Conservation (phyloP, 2,888 invertebrate species). For the Plebejus melissa region DNA sequence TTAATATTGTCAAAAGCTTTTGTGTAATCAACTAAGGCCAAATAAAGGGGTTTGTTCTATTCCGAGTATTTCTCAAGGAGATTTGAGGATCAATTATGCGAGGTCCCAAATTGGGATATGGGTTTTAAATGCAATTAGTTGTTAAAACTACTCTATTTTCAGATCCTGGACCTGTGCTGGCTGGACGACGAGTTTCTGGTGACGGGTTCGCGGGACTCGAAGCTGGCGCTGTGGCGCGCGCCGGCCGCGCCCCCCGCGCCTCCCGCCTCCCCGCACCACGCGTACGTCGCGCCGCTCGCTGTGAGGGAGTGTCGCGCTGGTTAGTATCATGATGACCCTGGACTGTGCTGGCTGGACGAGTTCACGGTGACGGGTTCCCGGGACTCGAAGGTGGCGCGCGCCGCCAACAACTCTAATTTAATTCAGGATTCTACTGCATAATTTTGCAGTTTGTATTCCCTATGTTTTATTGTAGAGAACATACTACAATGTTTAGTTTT, state of each 20-base stretch:
- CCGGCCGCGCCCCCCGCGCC: slow-evolving; percentile 67
- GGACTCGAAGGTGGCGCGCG: slow-evolving; percentile 93
- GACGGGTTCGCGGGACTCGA: slow-evolving; percentile 94
- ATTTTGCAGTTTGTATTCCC: too few relatives aligned
- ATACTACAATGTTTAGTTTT: too few relatives aligned
- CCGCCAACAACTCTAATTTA: slow-evolving; percentile 60
- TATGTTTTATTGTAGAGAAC: too few relatives aligned
- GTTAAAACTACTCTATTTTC: slow-evolving; percentile 10
- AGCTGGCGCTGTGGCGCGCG: slow-evolving; percentile 93
- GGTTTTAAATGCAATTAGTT: too few relatives aligned
- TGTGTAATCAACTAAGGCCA: too few relatives aligned
- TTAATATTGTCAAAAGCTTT: too few relatives aligned
- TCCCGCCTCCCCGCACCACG: slow-evolving; percentile 49
- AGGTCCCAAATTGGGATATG: too few relatives aligned
- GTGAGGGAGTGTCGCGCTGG: slow-evolving; percentile 88
- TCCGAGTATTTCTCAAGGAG: background rate
- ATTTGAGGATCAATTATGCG: too few relatives aligned
- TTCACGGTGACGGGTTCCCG: slow-evolving; percentile 96
- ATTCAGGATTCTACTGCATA: too few relatives aligned
- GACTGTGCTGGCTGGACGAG: slow-evolving; percentile 98
- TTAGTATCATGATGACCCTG: slow-evolving; percentile 68
- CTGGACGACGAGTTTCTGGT: slow-evolving; percentile 97
- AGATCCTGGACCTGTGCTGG: slow-evolving; percentile 95
- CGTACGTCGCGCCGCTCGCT: slow-evolving; percentile 83
- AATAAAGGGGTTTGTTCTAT: too few relatives aligned